Evolutionary conservation across 1,140 invertebrate species (phyloP).

Genomic region (Penaeus indicus): DNA sequence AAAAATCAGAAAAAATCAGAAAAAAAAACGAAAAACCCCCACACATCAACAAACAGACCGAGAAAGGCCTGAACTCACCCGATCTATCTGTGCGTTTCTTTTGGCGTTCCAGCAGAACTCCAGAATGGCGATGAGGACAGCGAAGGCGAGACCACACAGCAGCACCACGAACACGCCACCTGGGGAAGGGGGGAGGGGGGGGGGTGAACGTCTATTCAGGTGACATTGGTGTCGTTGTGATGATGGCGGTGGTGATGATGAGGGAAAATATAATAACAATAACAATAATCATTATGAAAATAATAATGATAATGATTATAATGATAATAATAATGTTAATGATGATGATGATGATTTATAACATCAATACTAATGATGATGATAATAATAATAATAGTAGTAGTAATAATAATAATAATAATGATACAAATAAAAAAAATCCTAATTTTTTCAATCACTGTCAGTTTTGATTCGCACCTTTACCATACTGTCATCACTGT

Average conservation of each 20-base stretch:
- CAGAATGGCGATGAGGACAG: conserved; percentile 90
- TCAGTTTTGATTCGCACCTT: no score
- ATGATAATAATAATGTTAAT: no score
- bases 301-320: no score
- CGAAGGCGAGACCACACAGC: conserved; percentile 89
- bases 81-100: conserved; percentile 70
- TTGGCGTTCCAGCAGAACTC: conserved; percentile 90
- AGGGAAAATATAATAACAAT: no score
- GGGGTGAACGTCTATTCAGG: no score
- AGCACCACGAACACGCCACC: conserved; percentile 97
- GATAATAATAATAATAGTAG: not conserved
- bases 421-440: no score
- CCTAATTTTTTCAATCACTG: no score
- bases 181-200: not conserved
- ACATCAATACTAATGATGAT: not conserved
- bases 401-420: not conserved
- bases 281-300: no score
- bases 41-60: not conserved
- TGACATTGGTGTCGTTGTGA: no score
- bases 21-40: not conserved
- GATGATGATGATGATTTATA: not conserved
- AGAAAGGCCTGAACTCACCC: conserved; percentile 67
- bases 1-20: no score
- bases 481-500: no score
- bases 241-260: no score